Conservation (phyloP, 2,113 vertebrate species). For the Parotia lawesii region DNA sequence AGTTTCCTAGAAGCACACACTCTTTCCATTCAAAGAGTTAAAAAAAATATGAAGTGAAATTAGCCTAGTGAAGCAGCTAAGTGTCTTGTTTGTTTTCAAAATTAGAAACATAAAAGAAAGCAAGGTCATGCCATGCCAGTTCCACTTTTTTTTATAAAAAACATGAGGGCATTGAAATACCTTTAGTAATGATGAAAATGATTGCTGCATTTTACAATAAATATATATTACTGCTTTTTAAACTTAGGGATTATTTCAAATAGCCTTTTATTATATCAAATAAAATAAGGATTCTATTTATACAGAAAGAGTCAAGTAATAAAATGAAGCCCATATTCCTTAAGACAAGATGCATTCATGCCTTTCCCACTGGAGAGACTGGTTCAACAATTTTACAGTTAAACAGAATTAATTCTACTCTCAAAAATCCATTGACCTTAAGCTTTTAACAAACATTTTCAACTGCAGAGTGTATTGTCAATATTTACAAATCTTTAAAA, state of each 20-base stretch:
- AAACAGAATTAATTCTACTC: conserved; percentile 77
- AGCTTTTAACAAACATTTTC: conserved; percentile 84
- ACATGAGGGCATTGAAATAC: neutral
- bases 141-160: neutral
- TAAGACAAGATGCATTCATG: conserved; percentile 35
- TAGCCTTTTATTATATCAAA: conserved; percentile 39
- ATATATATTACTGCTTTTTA: conserved; percentile 22
- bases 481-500: conserved; percentile 83
- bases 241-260: conserved; percentile 18
- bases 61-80: neutral
- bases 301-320: conserved; percentile 23
- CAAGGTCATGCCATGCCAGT: neutral
- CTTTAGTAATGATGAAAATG: neutral
- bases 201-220: conserved; percentile 4
- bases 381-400: conserved; percentile 74
- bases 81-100: neutral
- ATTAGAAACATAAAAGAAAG: neutral
- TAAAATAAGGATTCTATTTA: conserved; percentile 51
- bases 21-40: neutral
- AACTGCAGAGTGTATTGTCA: conserved; percentile 79
- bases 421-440: conserved; percentile 77
- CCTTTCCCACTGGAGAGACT: conserved; percentile 58
- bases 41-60: neutral
- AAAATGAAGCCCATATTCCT: conserved; percentile 55
- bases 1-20: neutral